These are phyloP conservation scores for Rapana venosa DNA, from an alignment of 2,888 invertebrate species.

Conservation along the genomic window DNA sequence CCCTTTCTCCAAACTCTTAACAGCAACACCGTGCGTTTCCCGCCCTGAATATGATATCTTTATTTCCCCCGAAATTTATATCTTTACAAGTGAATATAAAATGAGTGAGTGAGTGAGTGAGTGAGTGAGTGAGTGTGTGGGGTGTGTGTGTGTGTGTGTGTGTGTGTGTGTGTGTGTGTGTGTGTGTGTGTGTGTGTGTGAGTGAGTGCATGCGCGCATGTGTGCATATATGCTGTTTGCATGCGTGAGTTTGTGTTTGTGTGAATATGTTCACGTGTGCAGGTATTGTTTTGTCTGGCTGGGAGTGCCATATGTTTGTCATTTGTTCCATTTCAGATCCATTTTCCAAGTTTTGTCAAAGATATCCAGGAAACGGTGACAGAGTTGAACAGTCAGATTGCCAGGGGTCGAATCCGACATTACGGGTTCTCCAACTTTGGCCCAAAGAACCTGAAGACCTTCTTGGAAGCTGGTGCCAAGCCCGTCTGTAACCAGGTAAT, in stretches of 20 bases:
- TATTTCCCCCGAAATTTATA: no score
- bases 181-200: background rate
- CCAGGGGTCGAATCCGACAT: slow-evolving; percentile 69
- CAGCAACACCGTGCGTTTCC: no score
- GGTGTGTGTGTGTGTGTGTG: background rate
- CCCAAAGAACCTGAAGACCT: slow-evolving; percentile 67
- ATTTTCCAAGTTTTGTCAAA: slow-evolving; percentile 71
- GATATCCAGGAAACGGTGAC: slow-evolving; percentile 66
- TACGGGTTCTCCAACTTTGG: slow-evolving; percentile 77
- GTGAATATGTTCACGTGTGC: no score
- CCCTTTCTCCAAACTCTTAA: no score
- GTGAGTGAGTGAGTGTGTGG: background rate
- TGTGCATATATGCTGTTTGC: no score
- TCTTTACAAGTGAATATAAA: no score
- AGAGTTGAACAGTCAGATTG: slow-evolving; percentile 70
- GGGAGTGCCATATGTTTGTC: no score
- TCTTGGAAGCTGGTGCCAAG: slow-evolving; percentile 67
- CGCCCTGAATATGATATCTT: no score
- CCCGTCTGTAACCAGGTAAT: slow-evolving; percentile 73
- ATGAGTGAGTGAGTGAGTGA: no score
- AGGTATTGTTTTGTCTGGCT: no score
- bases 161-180: background rate
- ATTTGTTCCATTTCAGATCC: slow-evolving; percentile 62
- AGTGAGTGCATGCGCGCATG: background rate
- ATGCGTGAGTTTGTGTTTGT: no score